phyloP scores from a whole-genome alignment of 2,113 vertebrate species.

The Python bivittatus region DNA sequence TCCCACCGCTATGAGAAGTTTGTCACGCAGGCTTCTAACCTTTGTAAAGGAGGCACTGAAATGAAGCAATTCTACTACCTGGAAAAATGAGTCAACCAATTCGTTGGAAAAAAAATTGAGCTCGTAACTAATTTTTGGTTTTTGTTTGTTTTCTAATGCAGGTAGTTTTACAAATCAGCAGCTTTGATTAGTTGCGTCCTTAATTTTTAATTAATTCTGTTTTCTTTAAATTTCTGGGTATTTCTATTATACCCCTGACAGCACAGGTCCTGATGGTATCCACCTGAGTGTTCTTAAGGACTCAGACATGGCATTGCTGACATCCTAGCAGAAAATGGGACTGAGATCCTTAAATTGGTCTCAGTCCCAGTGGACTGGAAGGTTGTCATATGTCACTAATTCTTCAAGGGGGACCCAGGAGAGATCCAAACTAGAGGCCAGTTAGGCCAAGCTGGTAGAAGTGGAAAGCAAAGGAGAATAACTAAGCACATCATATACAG shows the following conservation, averaged over 20 bases:
- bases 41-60: background rate
- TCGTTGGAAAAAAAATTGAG: background rate
- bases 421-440: background rate
- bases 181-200: background rate
- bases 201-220: background rate
- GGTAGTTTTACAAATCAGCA: background rate
- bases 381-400: background rate
- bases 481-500: background rate
- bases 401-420: background rate
- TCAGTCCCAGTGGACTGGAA: background rate
- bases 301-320: background rate
- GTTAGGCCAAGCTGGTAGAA: background rate
- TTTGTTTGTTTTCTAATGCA: too few relatives aligned
- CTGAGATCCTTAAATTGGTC: background rate
- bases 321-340: background rate
- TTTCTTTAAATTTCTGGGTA: background rate
- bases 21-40: background rate
- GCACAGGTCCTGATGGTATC: background rate
- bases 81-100: background rate
- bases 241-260: background rate
- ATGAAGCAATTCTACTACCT: fast-evolving
- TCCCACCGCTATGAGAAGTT: background rate
- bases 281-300: background rate
- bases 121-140: background rate
- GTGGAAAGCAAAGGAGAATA: background rate